These are phyloP conservation scores for Bambusicola thoracicus DNA, from an alignment of 2,113 vertebrate genomes.

Conservation along the genomic window DNA sequence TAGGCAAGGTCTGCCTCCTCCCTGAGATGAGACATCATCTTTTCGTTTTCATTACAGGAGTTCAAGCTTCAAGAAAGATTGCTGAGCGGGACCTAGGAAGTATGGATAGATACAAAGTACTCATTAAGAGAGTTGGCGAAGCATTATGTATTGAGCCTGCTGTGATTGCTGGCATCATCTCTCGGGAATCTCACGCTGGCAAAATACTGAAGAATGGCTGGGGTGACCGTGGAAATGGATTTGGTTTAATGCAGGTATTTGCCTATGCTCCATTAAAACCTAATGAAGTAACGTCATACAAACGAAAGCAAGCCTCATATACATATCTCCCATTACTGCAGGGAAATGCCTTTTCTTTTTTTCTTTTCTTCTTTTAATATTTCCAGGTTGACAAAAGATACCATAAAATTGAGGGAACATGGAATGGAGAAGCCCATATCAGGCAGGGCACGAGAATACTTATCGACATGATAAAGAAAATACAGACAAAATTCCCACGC, in stretches of 20 bases:
- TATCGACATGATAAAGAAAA: conserved; percentile 15
- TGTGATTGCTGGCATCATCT: conserved; percentile 80
- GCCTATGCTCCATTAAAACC: not conserved
- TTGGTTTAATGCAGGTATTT: conserved; percentile 84
- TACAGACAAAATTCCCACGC: conserved; percentile 71
- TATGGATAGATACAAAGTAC: conserved; percentile 66
- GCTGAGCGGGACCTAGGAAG: conserved; percentile 69
- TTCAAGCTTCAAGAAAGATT: conserved; percentile 74
- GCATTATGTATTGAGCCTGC: conserved; percentile 74
- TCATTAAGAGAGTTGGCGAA: conserved; percentile 70
- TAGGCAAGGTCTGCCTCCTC: not conserved
- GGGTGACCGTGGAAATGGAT: conserved; percentile 75
- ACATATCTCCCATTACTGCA: not conserved
- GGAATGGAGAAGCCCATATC: conserved; percentile 79
- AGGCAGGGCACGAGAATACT: conserved; percentile 77
- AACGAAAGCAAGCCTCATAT: not conserved
- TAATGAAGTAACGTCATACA: not conserved
- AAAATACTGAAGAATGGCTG: conserved; percentile 58
- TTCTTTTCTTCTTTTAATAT: not conserved
- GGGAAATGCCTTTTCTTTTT: not conserved
- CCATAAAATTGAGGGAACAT: conserved; percentile 58
- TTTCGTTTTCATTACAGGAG: conserved; percentile 49
- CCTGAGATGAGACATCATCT: not conserved
- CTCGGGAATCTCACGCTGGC: conserved; percentile 78
- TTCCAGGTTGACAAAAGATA: conserved; percentile 77